Base-by-base conservation (phyloP, 2,888 invertebrate genomes). In the Chymomyza procnemis region DNA sequence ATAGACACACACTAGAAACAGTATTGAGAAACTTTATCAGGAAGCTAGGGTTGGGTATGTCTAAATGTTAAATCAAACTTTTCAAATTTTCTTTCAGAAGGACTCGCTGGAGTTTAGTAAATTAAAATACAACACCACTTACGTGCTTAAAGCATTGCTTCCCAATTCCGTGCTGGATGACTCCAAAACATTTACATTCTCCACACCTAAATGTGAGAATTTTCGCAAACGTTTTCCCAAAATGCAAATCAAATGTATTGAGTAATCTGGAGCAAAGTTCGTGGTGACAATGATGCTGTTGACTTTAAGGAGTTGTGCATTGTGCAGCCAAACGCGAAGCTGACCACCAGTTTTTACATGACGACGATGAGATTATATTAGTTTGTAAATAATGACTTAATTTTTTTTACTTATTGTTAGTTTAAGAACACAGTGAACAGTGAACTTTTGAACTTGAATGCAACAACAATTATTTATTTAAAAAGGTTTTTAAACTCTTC, bases 71-170 rank as follows among this genome's bases (percentile, higher is more conserved):
- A 47, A 14, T 47, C n/a, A 19, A 26, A 26, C 34, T 47, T 30
- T 22, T n/a, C 21, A 52, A 18, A 46, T 6, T 47, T 76, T 52
- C n/a, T 12, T 85, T 88, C 82, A 91, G 91, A 90, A 89, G 64
- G 88, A 90, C 72, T 85, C 90, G 3, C 73, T 90, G 69, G 91
- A 90, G 71, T 91, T 91, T 67, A 89, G 85, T 67, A 90, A 89
- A 74, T 73, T 91, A 1, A 90, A 88, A 77, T 91, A 89, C 66
- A 87, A 90, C 61, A 90, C 91, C 63, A 88, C 89, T 8, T 91
- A 91, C 64, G 87, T 88, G 56, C 77, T 90, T 18, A 83, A 86
- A 65, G 78, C 85, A 22, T 75, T 87, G 30, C 77, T 76, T 2
- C 66, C 76, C 46, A 77, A 72, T 70, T 73, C 79, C 19, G 69